These are phyloP conservation scores for Corvus moneduloides DNA, from an alignment of 2,113 vertebrate species.

Conservation along the genomic window DNA sequence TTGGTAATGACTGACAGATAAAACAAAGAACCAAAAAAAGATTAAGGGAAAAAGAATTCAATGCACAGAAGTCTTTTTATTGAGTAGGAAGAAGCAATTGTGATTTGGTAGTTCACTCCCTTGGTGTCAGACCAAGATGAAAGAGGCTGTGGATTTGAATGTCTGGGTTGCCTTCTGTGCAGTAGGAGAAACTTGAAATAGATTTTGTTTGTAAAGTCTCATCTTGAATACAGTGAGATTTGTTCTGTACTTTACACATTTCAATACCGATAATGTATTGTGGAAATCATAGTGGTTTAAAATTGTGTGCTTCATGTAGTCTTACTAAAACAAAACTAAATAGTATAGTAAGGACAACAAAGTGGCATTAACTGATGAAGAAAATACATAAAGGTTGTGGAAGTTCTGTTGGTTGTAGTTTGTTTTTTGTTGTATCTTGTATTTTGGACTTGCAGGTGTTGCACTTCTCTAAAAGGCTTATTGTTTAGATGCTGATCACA, in stretches of 20 bases:
- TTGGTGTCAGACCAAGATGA: background rate
- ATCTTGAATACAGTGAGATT: background rate
- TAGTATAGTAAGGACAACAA: background rate
- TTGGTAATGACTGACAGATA: background rate
- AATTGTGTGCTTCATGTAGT: fast-evolving
- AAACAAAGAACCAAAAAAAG: background rate
- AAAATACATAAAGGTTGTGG: background rate
- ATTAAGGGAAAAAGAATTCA: background rate
- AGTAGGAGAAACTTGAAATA: background rate
- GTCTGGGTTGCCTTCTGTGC: background rate
- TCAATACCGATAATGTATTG: background rate
- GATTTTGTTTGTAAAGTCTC: background rate
- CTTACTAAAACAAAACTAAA: background rate
- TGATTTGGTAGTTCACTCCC: background rate
- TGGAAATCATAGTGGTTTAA: background rate
- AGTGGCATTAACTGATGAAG: background rate
- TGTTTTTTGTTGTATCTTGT: background rate
- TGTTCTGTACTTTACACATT: background rate
- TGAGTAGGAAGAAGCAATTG: background rate
- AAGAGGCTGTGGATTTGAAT: background rate
- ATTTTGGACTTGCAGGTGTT: background rate
- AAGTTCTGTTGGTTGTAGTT: background rate
- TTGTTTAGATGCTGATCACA: background rate
- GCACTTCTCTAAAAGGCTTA: background rate
- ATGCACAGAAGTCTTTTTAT: background rate